phyloP scores from a whole-genome alignment of 2,797 vertebrate species.

The Eupleurogrammus muticus region DNA sequence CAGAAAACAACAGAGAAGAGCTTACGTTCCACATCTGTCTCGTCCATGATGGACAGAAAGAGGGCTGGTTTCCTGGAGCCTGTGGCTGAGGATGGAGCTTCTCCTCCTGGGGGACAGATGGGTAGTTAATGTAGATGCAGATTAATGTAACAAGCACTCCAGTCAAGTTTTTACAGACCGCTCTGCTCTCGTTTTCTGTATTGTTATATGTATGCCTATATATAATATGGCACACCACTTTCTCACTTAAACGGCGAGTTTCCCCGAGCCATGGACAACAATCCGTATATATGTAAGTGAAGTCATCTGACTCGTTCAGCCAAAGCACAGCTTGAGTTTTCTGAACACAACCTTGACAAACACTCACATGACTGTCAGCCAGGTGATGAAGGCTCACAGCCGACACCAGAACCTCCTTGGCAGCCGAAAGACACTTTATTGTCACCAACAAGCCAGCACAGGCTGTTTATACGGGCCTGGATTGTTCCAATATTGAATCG shows the following conservation, averaged over 20 bases:
- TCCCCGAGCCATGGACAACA: neutral
- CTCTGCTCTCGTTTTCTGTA: neutral
- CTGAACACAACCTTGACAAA: neutral
- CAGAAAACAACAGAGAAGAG: neutral
- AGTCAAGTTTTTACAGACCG: neutral
- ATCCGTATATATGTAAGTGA: neutral
- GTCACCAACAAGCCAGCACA: neutral
- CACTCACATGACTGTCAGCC: slow-evolving; percentile 9
- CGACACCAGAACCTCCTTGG: neutral
- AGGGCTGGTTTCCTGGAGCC: slow-evolving; percentile 53
- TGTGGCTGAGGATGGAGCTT: slow-evolving; percentile 42
- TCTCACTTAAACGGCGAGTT: neutral
- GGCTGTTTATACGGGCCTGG: too few relatives aligned
- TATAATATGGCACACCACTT: too few relatives aligned
- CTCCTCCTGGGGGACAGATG: slow-evolving; percentile 38
- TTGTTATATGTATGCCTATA: too few relatives aligned
- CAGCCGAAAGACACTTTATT: neutral
- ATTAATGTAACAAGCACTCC: neutral
- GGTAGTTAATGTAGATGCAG: neutral
- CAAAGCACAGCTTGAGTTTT: neutral
- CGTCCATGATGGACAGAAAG: slow-evolving; percentile 76
- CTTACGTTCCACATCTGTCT: slow-evolving; percentile 86
- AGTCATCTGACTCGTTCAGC: neutral
- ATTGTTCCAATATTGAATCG: neutral
- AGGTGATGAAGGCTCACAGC: neutral